Conservation (phyloP, 2,888 invertebrate genomes). For the Hyposoter didymator region DNA sequence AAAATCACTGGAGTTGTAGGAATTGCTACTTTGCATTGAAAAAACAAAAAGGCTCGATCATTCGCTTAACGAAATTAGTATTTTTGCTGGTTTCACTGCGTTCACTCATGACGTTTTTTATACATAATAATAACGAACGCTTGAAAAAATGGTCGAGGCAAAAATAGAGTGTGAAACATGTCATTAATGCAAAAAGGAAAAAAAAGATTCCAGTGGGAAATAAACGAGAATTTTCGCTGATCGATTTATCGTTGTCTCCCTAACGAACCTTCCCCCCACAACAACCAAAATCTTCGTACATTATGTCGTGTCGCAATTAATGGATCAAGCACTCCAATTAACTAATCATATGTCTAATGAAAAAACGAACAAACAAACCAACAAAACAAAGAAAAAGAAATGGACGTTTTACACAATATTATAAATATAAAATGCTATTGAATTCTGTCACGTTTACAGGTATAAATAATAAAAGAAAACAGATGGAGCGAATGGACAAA, state of each 20-base stretch:
- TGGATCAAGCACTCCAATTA: conserved; percentile 48
- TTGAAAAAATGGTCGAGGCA: conserved; percentile 21
- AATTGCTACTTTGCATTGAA: conserved; percentile 62
- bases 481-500: conserved; percentile 14
- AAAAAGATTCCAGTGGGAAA: conserved; percentile 17
- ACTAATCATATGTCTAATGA: conserved; percentile 56
- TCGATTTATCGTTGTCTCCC: conserved; percentile 32
- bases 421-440: conserved; percentile 58
- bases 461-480: conserved; percentile 56
- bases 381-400: conserved; percentile 59
- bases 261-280: background rate
- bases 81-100: conserved; percentile 44
- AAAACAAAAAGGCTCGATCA: conserved; percentile 18
- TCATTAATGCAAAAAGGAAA: conserved; percentile 14
- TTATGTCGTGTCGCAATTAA: conserved; percentile 41
- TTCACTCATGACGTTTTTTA: conserved; percentile 53
- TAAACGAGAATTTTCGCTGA: background rate
- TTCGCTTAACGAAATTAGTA: conserved; percentile 43
- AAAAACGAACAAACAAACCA: conserved; percentile 48
- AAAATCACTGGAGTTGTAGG: conserved; percentile 56
- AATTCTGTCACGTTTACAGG: conserved; percentile 62
- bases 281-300: conserved; percentile 16
- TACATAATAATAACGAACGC: conserved; percentile 38
- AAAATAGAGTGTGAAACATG: conserved; percentile 20
- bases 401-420: conserved; percentile 71